Evolutionary conservation across 2,888 invertebrate species (phyloP).

Genomic region (Drosophila lacicola): DNA sequence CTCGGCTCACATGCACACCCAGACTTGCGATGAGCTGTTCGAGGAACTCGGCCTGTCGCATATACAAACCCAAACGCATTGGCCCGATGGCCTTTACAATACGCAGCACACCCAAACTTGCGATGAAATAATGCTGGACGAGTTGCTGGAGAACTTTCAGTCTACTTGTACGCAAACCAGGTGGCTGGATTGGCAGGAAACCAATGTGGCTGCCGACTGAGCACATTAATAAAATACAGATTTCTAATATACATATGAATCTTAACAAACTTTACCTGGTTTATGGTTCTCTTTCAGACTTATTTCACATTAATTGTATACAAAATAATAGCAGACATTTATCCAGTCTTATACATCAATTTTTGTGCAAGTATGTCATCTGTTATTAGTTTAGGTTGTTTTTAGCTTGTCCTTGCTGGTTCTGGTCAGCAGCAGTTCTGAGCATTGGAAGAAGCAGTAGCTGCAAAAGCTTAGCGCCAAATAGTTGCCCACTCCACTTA

Average conservation of each 20-base stretch:
- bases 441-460: slow-evolving; percentile 84
- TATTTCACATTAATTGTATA: slow-evolving; percentile 14
- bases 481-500: slow-evolving; percentile 81
- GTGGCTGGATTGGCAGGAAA: slow-evolving; percentile 77
- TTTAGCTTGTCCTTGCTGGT: slow-evolving; percentile 24
- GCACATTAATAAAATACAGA: neutral
- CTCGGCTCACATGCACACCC: slow-evolving; percentile 82
- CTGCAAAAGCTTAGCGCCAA: slow-evolving; percentile 81
- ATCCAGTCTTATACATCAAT: slow-evolving; percentile 8
- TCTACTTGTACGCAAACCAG: slow-evolving; percentile 84
- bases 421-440: slow-evolving; percentile 73
- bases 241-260: neutral
- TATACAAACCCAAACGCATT: slow-evolving; percentile 89
- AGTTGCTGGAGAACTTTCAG: slow-evolving; percentile 81
- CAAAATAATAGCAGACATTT: slow-evolving; percentile 9
- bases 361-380: neutral
- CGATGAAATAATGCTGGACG: slow-evolving; percentile 81
- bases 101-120: slow-evolving; percentile 84
- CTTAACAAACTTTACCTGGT: slow-evolving; percentile 13
- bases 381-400: slow-evolving; percentile 25
- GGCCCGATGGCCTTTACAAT: slow-evolving; percentile 83
- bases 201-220: slow-evolving; percentile 15
- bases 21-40: slow-evolving; percentile 87
- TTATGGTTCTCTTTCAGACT: slow-evolving; percentile 19
- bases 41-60: slow-evolving; percentile 87